phyloP scores from a whole-genome alignment of 2,113 vertebrate species.

The Osmerus mordax region DNA sequence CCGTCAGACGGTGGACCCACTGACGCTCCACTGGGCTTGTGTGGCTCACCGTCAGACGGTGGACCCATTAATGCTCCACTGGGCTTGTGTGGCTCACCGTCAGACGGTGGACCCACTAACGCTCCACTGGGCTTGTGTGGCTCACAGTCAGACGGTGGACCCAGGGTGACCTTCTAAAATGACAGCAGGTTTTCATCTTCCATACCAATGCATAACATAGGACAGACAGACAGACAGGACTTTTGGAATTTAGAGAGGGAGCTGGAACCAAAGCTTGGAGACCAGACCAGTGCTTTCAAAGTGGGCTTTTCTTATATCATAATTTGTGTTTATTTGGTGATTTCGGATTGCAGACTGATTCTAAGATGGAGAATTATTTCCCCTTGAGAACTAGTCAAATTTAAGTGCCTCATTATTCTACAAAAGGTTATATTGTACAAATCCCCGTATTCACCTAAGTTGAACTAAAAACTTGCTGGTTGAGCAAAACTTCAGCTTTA shows the following conservation, averaged over 20 bases:
- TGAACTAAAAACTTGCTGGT: constrained; percentile 89
- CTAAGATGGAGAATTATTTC: constrained; percentile 18
- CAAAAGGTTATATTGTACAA: constrained; percentile 34
- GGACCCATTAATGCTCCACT: too few species aligned
- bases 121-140: too few species aligned
- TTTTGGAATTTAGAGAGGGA: constrained; percentile 54
- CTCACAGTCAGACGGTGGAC: neutral
- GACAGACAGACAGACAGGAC: constrained; percentile 37
- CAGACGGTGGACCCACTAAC: too few species aligned
- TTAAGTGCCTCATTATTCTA: constrained; percentile 65
- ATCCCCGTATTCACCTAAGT: constrained; percentile 49
- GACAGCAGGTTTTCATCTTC: constrained; percentile 1
- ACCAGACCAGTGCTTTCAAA: constrained; percentile 60
- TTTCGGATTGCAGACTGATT: constrained; percentile 36
- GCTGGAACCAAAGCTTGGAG: constrained; percentile 73
- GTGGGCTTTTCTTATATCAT: constrained; percentile 24
- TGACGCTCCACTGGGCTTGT: too few species aligned
- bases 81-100: too few species aligned
- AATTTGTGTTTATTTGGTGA: constrained; percentile 26
- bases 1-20: too few species aligned
- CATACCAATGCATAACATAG: constrained; percentile 1
- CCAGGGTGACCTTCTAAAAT: neutral
- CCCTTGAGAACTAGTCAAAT: constrained; percentile 37
- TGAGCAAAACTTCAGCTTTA: constrained; percentile 78
- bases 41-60: too few species aligned